These are phyloP conservation scores for Garrulus glandarius DNA, from an alignment of 2,797 vertebrate genomes.

Conservation along the genomic window DNA sequence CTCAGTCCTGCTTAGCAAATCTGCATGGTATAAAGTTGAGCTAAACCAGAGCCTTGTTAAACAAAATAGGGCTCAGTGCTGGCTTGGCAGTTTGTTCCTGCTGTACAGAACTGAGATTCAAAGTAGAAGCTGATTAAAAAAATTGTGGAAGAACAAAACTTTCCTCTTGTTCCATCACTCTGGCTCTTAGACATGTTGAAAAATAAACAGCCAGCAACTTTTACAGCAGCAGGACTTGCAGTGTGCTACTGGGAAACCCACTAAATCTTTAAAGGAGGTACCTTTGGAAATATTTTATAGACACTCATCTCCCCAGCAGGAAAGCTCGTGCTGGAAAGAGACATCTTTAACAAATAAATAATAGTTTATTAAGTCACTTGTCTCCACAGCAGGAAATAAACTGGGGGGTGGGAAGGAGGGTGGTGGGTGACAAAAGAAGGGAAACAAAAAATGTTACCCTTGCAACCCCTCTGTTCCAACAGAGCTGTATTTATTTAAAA, in stretches of 20 bases:
- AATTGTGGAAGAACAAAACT: not conserved
- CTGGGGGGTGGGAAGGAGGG: not conserved
- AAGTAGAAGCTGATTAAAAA: not conserved
- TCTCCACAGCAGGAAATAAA: conserved; percentile 62
- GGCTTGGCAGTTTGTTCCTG: not conserved
- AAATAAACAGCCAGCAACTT: conserved; percentile 37
- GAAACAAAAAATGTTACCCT: conserved; percentile 14
- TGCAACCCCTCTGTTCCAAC: not conserved
- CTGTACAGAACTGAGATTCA: not conserved
- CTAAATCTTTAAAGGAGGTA: conserved; percentile 38
- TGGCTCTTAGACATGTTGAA: not conserved
- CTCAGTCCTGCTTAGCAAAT: conserved; percentile 6
- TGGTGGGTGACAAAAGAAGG: conserved; percentile 44
- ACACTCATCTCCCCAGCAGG: conserved; percentile 25
- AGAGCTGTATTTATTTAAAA: conserved; percentile 60
- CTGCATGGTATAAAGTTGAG: conserved; percentile 41
- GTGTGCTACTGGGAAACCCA: not conserved
- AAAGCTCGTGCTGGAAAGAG: conserved; percentile 27
- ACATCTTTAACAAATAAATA: conserved; percentile 58
- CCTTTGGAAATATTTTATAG: conserved; percentile 48
- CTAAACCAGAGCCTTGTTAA: conserved; percentile 64
- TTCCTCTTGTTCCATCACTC: not conserved
- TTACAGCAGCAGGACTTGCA: not conserved
- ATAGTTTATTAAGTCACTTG: conserved; percentile 57
- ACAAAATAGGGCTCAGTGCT: conserved; percentile 18